Evolutionary conservation across 2,888 invertebrate genomes (phyloP).

Genomic region (Leucophora obtusa): DNA sequence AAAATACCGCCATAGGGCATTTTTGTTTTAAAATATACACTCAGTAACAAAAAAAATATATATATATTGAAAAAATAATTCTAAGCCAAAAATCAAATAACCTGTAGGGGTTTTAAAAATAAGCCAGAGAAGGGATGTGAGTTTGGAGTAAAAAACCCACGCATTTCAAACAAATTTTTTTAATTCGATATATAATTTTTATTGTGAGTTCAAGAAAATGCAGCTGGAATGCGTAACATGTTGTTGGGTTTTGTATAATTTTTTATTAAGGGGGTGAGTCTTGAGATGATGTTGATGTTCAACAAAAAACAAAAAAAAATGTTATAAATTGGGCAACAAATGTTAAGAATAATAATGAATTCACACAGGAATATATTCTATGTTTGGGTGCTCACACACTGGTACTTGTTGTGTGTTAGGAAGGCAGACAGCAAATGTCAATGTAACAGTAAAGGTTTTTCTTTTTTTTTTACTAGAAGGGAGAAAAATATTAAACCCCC

Average conservation of each 20-base stretch:
- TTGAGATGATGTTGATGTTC: not conserved
- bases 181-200: constrained; percentile 19
- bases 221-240: constrained; percentile 56
- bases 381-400: constrained; percentile 38
- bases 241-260: constrained; percentile 13
- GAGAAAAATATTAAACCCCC: constrained; percentile 34
- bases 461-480: constrained; percentile 4
- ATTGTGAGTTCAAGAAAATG: constrained; percentile 24
- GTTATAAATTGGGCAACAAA: constrained; percentile 53
- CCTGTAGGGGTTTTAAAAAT: constrained; percentile 54
- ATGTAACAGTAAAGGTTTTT: constrained; percentile 50
- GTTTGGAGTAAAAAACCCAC: not conserved
- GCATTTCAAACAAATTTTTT: constrained; percentile 1
- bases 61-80: constrained; percentile 41
- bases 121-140: not conserved
- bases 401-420: constrained; percentile 1
- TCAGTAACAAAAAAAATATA: constrained; percentile 6
- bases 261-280: constrained; percentile 45
- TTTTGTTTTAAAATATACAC: constrained; percentile 33
- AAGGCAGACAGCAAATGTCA: constrained; percentile 53
- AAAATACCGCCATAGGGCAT: constrained; percentile 58
- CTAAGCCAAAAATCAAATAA: constrained; percentile 63
- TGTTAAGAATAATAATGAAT: constrained; percentile 44
- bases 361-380: constrained; percentile 22
- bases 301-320: too few relatives aligned